Base-by-base conservation (phyloP, 2,888 invertebrate species). In the Aporophyla lueneburgensis region DNA sequence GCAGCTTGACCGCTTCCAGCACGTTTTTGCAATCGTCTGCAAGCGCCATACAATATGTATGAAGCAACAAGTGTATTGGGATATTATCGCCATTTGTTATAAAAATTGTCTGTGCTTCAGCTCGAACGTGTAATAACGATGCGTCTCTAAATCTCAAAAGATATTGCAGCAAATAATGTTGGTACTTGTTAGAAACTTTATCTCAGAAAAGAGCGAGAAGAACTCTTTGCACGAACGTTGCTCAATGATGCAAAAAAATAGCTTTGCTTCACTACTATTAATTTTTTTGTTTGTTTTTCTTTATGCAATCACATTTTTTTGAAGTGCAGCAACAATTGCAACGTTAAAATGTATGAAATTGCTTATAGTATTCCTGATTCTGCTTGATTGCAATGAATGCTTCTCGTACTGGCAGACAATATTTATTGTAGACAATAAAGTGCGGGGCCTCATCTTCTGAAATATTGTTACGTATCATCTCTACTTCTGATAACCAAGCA, bases 1-100 rank as follows among this genome's bases (percentile, higher is more conserved):
- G 54, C 76, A 16, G 58, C 66, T 70, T 70, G 58, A 61, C 40
- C 66, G 58, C 33, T 66, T 73, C n/a, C 27, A 74, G 77, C 86
- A 85, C 86, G 83, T 85, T 71, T 71, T 59, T 46, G 59, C 61
- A 65, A 79, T 77, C 46, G 10, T 56, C 56, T 67, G 53, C 40
- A 40, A 74, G 10, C 71, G 49, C 46, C 65, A 73, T 78, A 74
- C 74, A 85, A 67, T 66, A 85, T 84, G 61, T 78, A 78, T 65
- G 69, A 71, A 74, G 87, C 86, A 87, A 86, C 86, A 87, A 86
- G 86, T 87, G 69, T 53, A 75, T 73, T 43, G 56, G 24, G 73
- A 61, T 85, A 71, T 82, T 77, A 82, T 71, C 67, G 58, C 40
- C 62, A 80, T 75, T 81, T 80, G 75, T 71, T 83, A 69, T 46